Evolutionary conservation across 2,888 invertebrate genomes (phyloP).

Genomic region (Lasioglossum oenotherae): DNA sequence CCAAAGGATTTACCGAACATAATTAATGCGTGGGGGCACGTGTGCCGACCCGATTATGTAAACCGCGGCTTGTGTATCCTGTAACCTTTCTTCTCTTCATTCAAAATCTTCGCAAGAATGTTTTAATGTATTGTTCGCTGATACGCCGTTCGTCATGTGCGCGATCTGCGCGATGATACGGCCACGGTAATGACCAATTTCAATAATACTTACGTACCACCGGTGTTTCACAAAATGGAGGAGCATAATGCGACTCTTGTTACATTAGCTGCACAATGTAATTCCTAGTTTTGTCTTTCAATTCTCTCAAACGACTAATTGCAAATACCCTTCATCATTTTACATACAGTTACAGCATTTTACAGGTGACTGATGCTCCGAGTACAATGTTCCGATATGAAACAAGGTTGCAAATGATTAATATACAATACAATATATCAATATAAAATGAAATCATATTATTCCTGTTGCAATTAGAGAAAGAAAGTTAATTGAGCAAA

Average conservation of each 20-base stretch:
- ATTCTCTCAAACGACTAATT: background rate
- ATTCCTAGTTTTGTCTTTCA: no score
- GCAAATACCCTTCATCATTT: background rate
- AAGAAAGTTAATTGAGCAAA: background rate
- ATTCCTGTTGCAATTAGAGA: no score
- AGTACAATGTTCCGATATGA: no score
- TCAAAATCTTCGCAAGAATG: background rate
- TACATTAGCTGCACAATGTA: background rate
- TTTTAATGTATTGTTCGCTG: background rate
- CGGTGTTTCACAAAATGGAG: background rate
- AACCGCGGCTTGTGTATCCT: conserved; percentile 8
- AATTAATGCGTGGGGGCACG: conserved; percentile 23
- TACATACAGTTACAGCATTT: background rate
- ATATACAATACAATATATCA: background rate
- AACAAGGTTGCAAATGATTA: background rate
- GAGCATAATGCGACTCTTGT: background rate
- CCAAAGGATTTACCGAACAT: conserved; percentile 18
- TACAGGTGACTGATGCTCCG: no score
- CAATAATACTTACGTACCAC: background rate
- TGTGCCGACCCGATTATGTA: conserved; percentile 36
- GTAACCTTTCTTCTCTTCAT: conserved; percentile 17
- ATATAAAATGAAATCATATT: background rate
- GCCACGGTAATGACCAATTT: background rate
- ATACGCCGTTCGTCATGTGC: background rate
- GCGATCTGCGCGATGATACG: background rate